These are phyloP conservation scores for Cryptus armator DNA, from an alignment of 2,888 invertebrate species.

Conservation along the genomic window DNA sequence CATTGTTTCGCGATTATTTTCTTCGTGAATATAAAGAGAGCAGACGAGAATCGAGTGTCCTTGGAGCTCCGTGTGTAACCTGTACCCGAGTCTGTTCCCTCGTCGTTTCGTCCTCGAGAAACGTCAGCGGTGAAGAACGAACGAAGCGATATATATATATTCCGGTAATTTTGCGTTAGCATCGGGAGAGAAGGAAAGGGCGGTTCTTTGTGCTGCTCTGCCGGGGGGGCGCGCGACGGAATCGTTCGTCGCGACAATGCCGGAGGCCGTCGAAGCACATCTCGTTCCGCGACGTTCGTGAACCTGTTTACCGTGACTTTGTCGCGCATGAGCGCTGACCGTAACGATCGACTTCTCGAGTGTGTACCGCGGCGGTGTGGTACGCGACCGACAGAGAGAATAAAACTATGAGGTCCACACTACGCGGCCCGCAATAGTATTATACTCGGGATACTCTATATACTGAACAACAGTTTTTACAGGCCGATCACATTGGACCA, in stretches of 20 bases:
- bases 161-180: conserved; percentile 62
- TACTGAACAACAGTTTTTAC: conserved; percentile 42
- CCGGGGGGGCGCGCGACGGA: conserved; percentile 30
- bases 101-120: conserved; percentile 62
- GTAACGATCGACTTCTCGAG: conserved; percentile 70
- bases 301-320: conserved; percentile 73
- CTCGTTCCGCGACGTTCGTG: conserved; percentile 64
- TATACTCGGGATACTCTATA: neutral
- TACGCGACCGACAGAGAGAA: conserved; percentile 30
- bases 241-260: conserved; percentile 36
- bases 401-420: conserved; percentile 26
- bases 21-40: conserved; percentile 7
- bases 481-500: conserved; percentile 54
- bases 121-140: conserved; percentile 50
- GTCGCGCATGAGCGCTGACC: conserved; percentile 72
- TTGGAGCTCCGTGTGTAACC: conserved; percentile 32
- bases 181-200: conserved; percentile 61
- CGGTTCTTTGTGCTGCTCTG: conserved; percentile 66
- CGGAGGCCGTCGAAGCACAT: conserved; percentile 54
- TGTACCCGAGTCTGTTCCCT: conserved; percentile 21
- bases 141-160: conserved; percentile 32
- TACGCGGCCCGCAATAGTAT: neutral
- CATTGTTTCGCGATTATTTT: conserved; percentile 65
- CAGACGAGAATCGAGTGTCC: conserved; percentile 61
- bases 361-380: conserved; percentile 5